These are phyloP conservation scores for Boulengerochromis microlepis DNA, from an alignment of 2,113 vertebrate genomes.

Conservation along the genomic window DNA sequence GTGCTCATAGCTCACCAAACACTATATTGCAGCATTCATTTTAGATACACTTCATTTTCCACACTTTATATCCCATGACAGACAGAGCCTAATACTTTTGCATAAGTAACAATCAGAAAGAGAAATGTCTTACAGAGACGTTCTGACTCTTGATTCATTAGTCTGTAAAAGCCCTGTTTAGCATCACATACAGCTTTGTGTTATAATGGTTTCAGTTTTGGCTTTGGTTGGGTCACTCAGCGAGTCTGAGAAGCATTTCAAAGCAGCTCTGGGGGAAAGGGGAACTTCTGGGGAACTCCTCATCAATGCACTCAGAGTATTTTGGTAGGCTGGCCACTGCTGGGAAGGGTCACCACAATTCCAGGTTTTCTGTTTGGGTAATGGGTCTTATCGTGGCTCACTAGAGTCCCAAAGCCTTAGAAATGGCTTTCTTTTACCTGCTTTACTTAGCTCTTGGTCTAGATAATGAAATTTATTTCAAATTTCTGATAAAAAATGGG, in stretches of 20 bases:
- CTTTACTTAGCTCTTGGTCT: neutral
- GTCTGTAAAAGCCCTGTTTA: neutral
- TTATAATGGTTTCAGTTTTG: neutral
- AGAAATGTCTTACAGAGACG: neutral
- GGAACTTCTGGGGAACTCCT: neutral
- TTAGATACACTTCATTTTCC: neutral
- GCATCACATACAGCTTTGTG: neutral
- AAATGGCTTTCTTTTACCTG: neutral
- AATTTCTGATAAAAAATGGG: neutral
- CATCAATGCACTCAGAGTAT: neutral
- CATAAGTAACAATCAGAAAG: neutral
- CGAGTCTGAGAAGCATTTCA: neutral
- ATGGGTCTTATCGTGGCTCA: neutral
- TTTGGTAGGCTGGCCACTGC: neutral
- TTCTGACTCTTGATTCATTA: neutral
- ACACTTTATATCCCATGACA: neutral
- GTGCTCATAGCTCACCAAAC: too few species aligned
- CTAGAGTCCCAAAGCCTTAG: neutral
- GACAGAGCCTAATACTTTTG: neutral
- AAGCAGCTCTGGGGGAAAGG: neutral
- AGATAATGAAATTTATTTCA: neutral
- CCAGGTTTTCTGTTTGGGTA: neutral
- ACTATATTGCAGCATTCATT: neutral
- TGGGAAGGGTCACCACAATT: neutral
- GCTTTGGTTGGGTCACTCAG: neutral